Evolutionary conservation across 2,113 vertebrate species (phyloP).

Genomic region (Tyto alba): DNA sequence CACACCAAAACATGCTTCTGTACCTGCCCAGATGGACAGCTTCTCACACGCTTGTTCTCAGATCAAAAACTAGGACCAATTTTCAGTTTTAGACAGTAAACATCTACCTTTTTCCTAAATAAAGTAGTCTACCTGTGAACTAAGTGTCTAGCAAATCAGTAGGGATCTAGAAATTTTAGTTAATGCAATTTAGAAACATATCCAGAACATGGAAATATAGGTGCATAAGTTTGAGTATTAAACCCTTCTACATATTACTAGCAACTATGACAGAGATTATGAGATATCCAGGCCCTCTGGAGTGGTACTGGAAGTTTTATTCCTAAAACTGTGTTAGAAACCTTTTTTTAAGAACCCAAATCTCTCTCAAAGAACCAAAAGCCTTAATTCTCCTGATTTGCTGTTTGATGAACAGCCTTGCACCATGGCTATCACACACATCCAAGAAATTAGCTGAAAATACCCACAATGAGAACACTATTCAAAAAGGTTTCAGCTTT

Average conservation of each 20-base stretch:
- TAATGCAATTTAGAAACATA: not conserved
- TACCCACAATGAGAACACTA: not conserved
- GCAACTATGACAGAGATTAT: not conserved
- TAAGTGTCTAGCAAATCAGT: not conserved
- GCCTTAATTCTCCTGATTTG: not conserved
- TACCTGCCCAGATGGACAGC: not conserved
- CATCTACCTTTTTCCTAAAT: not conserved
- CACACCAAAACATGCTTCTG: not conserved
- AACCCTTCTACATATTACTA: not conserved
- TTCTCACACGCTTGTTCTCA: not conserved
- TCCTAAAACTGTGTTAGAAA: not conserved
- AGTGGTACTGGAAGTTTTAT: not conserved
- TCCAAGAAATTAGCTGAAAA: not conserved
- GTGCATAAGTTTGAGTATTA: not conserved
- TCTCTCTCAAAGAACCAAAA: not conserved
- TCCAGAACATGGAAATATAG: not conserved
- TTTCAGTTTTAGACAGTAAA: not conserved
- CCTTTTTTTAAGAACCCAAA: not conserved
- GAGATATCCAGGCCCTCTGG: not conserved
- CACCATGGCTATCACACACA: not conserved
- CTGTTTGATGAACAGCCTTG: not conserved
- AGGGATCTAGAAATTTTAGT: not conserved
- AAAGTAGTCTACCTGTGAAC: not conserved
- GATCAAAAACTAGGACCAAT: not conserved
- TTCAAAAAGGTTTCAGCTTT: not conserved